phyloP scores from a whole-genome alignment of 2,888 invertebrate genomes.

The Achlya flavicornis region DNA sequence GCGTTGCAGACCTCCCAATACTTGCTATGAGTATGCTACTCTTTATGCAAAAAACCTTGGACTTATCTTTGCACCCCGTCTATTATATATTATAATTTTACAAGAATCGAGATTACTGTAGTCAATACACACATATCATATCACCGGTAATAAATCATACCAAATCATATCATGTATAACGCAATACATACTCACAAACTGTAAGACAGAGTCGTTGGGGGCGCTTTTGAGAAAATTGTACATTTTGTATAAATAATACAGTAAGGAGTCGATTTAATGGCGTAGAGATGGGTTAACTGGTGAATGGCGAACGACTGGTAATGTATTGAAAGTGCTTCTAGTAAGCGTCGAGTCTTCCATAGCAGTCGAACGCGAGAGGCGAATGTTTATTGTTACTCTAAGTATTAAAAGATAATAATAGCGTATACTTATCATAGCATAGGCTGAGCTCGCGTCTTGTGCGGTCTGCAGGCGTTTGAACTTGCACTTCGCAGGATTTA shows the following conservation, averaged over 20 bases:
- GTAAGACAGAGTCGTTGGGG: slow-evolving; percentile 49
- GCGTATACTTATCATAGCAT: slow-evolving; percentile 78
- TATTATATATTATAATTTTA: slow-evolving; percentile 13
- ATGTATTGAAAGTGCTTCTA: slow-evolving; percentile 79
- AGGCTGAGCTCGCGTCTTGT: slow-evolving; percentile 65
- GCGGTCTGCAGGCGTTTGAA: slow-evolving; percentile 62
- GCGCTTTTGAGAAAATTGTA: slow-evolving; percentile 79
- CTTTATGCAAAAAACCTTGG: too few relatives aligned
- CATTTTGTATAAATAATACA: slow-evolving; percentile 81
- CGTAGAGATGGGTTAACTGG: slow-evolving; percentile 61
- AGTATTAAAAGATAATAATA: slow-evolving; percentile 83
- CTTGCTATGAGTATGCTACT: not conserved
- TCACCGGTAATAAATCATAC: slow-evolving; percentile 31
- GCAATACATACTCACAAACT: slow-evolving; percentile 53
- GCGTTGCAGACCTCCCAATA: not conserved
- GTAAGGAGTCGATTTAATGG: slow-evolving; percentile 77
- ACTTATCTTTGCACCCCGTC: not conserved
- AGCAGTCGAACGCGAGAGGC: slow-evolving; percentile 76
- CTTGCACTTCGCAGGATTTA: slow-evolving; percentile 69
- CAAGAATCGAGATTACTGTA: slow-evolving; percentile 50
- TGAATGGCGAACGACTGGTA: slow-evolving; percentile 77
- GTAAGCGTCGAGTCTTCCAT: slow-evolving; percentile 83
- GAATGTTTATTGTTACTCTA: slow-evolving; percentile 78
- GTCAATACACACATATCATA: slow-evolving; percentile 45
- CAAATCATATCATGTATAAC: slow-evolving; percentile 52